Percentiles rank a stretch among this genome's conserved stretches.
Evolutionary conservation across 2,797 vertebrate species (phyloP).

Genomic region (Anguilla anguilla): DNA sequence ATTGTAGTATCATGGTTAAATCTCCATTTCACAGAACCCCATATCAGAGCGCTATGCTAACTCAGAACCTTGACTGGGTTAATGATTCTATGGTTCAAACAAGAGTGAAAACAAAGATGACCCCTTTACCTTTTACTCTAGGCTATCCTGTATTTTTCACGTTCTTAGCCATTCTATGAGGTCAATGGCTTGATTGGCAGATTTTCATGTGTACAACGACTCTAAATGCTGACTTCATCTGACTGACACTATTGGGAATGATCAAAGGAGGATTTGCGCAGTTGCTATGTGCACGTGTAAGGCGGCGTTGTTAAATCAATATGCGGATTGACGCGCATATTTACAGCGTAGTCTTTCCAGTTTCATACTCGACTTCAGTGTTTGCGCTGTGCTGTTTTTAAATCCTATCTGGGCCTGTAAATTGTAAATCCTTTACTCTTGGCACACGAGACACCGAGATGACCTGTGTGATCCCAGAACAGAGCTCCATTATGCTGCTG

Average conservation of each 20-base stretch:
- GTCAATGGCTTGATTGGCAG: not conserved
- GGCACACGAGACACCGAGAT: not conserved
- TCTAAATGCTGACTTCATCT: not conserved
- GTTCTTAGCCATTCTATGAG: not conserved
- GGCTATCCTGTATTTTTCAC: not conserved
- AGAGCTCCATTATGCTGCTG: conserved; percentile 18
- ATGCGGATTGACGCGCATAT: not conserved
- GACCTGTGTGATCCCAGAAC: conserved; percentile 28
- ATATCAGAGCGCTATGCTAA: conserved; percentile 48
- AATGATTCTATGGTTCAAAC: conserved; percentile 53
- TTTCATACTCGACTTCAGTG: not conserved
- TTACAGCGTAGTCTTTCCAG: not conserved
- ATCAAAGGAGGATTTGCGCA: not conserved
- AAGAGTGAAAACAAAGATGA: not conserved
- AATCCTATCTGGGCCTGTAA: not conserved
- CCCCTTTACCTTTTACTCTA: not conserved
- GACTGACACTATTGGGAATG: not conserved
- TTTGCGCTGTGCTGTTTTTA: not conserved
- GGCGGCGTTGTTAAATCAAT: not conserved
- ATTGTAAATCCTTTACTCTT: not conserved
- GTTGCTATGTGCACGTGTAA: not conserved
- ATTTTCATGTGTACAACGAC: not conserved
- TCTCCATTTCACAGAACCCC: conserved; percentile 10
- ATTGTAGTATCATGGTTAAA: conserved; percentile 30
- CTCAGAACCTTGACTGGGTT: conserved; percentile 56